These are phyloP conservation scores for Abrostola tripartita DNA, from an alignment of 2,888 invertebrate genomes.

Conservation along the genomic window DNA sequence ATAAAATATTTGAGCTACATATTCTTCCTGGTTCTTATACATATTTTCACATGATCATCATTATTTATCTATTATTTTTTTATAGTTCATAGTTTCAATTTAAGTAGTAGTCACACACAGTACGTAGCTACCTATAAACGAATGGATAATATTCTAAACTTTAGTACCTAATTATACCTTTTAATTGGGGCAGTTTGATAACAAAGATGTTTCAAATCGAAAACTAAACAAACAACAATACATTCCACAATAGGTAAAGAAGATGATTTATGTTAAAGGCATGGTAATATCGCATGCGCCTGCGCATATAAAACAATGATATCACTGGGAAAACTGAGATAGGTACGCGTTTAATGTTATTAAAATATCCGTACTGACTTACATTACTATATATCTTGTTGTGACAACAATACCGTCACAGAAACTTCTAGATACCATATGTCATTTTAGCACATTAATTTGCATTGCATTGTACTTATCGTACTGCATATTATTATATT, in stretches of 20 bases:
- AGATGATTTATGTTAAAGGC: slow-evolving; percentile 33
- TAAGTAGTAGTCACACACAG: too few species aligned
- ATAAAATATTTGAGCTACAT: too few species aligned
- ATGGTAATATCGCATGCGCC: slow-evolving; percentile 21
- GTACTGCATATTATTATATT: slow-evolving; percentile 1
- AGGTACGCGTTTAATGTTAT: slow-evolving; percentile 31
- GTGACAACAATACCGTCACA: slow-evolving; percentile 7
- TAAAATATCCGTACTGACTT: slow-evolving; percentile 25
- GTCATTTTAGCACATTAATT: slow-evolving; percentile 5
- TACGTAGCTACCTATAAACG: too few species aligned
- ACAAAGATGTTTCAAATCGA: not conserved
- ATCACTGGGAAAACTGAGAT: slow-evolving; percentile 47
- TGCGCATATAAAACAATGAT: slow-evolving; percentile 50
- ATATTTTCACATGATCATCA: too few species aligned
- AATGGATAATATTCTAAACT: too few species aligned
- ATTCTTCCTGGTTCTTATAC: too few species aligned
- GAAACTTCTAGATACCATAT: slow-evolving; percentile 19
- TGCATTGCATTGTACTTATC: slow-evolving; percentile 6
- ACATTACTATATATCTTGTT: slow-evolving; percentile 25
- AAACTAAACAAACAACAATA: slow-evolving; percentile 1
- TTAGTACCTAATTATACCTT: too few species aligned
- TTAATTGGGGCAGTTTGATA: not conserved
- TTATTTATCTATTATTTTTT: too few species aligned
- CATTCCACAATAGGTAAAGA: slow-evolving; percentile 8
- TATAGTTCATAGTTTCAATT: too few species aligned